Evolutionary conservation across 2,888 invertebrate species (phyloP).

Genomic region (Xestobium rufovillosum): DNA sequence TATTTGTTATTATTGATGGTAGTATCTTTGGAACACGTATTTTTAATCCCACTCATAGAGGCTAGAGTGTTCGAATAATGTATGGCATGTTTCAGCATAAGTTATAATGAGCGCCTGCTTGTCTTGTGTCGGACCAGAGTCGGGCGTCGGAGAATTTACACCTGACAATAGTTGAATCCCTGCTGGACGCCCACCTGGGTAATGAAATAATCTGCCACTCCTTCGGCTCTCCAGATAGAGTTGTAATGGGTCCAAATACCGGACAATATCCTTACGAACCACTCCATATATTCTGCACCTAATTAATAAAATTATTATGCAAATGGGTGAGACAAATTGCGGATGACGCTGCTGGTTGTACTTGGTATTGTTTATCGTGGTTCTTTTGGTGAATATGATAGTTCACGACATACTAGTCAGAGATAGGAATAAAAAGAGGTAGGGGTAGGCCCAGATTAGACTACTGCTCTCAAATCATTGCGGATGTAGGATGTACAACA

Average conservation of each 20-base stretch:
- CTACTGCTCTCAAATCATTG: too few relatives aligned
- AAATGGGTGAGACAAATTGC: too few relatives aligned
- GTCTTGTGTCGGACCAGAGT: conserved; percentile 19
- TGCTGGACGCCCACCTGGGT: conserved; percentile 38
- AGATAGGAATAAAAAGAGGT: too few relatives aligned
- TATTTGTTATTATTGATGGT: conserved; percentile 41
- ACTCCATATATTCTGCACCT: too few relatives aligned
- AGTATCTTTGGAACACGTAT: conserved; percentile 38
- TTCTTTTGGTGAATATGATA: too few relatives aligned
- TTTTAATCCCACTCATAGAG: conserved; percentile 37
- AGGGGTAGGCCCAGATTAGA: too few relatives aligned
- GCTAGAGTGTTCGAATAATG: conserved; percentile 30
- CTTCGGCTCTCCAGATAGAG: conserved; percentile 40
- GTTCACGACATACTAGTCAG: too few relatives aligned
- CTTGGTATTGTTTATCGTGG: too few relatives aligned
- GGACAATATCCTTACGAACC: too few relatives aligned
- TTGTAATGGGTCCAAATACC: conserved; percentile 41
- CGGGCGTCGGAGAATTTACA: conserved; percentile 35
- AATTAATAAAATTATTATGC: too few relatives aligned
- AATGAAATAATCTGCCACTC: conserved; percentile 44
- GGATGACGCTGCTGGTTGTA: too few relatives aligned
- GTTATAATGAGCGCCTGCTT: conserved; percentile 32
- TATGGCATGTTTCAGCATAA: conserved; percentile 32
- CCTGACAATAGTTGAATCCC: conserved; percentile 39
- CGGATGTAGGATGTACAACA: too few relatives aligned